Percentiles rank a stretch among this genome's conserved stretches.
Conservation (phyloP, 2,113 vertebrate species). For the Psittacula cyanocephala region DNA sequence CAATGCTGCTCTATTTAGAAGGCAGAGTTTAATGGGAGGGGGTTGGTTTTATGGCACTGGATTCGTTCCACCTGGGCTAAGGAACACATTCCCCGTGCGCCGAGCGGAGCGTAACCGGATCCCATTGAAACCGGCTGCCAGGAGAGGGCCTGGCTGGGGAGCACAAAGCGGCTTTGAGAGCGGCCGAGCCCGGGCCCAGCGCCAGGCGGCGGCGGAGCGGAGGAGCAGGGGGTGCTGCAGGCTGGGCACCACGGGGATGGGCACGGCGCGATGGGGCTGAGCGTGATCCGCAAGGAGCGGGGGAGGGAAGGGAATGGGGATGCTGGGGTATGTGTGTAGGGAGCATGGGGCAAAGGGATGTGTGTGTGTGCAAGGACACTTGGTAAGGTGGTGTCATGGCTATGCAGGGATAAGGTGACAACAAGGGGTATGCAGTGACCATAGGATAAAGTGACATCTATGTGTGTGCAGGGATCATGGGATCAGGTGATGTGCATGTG, state of each 20-base stretch:
- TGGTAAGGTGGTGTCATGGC: too few species aligned
- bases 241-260: background rate
- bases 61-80: constrained; percentile 81
- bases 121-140: constrained; percentile 83
- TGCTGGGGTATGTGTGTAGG: too few species aligned
- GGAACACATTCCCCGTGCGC: constrained; percentile 81
- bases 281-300: accelerated
- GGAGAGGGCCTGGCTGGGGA: constrained; percentile 57
- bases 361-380: background rate
- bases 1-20: too few species aligned
- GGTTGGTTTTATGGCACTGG: constrained; percentile 74
- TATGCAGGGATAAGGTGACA: background rate
- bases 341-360: too few species aligned
- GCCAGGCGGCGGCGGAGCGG: background rate
- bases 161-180: constrained; percentile 79
- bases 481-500: accelerated
- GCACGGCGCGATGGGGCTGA: too few species aligned
- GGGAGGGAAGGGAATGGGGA: background rate
- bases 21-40: constrained; percentile 72
- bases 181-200: background rate
- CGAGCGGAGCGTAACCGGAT: constrained; percentile 71
- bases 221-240: background rate
- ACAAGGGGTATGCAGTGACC: too few species aligned
- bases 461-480: background rate
- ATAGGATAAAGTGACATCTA: background rate